Base-by-base conservation (phyloP, 2,113 vertebrate species). In the Caretta caretta region DNA sequence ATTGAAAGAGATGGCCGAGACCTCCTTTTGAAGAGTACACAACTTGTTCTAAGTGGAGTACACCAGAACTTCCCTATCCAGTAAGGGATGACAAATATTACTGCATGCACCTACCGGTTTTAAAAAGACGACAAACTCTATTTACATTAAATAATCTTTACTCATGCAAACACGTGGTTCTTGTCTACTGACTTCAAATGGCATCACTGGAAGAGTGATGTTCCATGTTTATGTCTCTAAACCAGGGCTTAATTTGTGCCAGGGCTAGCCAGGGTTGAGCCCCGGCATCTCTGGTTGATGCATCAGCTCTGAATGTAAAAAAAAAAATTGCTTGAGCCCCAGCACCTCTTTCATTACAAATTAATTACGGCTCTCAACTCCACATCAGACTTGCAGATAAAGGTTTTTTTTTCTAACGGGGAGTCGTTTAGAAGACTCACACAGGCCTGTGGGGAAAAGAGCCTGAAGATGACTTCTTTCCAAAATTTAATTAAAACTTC, bases 31-130 rank as follows among this genome's bases (percentile, higher is more conserved):
- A 75, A 25, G 38, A 38, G 38, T 42, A 49, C 10, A 86, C 27
- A 76, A 1, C 4, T 1, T 17, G 22, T 35, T 46, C 86, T 31
- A 80, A 51, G 49, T 46, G 38, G 54, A 50, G 59, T 11, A 27
- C 25, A 17, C 16, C 54, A 53, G 46, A 80, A 69, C 27, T 69
- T 27, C 22, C 2, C 29, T 22, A n/a, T n/a, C 22, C 0, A 0
- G 62, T 27, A 82, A 76, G 22, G 10, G 46, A 46, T 14, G 42
- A 12, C 42, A 76, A 76, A 13, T 46, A 42, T 76, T 72, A 75
- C 8, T 20, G n/a, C 29, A 35, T 62, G 29, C 14, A 16, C 29
- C 59, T 62, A 35, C 59, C 5, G 5, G 57, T 62, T 62, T 62
- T 62, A 62, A 62, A 35, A 62, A 14, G 16, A 65, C 19, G 62